Base-by-base conservation (phyloP, 2,113 vertebrate species). In the Myodes glareolus region DNA sequence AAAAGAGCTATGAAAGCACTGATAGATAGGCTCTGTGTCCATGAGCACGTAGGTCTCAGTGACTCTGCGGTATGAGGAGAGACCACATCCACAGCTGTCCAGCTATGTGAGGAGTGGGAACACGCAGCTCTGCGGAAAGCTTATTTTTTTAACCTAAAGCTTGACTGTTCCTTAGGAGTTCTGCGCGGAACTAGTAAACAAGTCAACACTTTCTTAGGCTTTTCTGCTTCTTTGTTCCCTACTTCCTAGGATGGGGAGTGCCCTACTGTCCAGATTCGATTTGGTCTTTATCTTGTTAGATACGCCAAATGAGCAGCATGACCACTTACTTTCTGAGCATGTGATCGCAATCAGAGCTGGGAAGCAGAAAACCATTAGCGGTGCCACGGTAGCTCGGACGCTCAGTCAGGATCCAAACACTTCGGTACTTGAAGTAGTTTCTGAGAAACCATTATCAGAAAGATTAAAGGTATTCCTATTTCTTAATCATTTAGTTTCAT, bases 251-350 rank as follows among this genome's bases (percentile, higher is more conserved):
- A 99, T 99, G 99, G 99, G 99, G 72, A 99, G 99, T 36, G 99
- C 99, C 21, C 98, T 99, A 7, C 98, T 99, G 58, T 99, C 99
- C 0, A 99, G 99, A 65, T 99, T 99, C 92, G 99, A 99, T 76
- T 98, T 99, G 31, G 99, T 99, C 84, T 99, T 99, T 98, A 99
- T 99, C 96, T 98, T 99, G 95, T 97, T 99, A 98, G 99, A 99
- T 96, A 99, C 99, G 4, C 99, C 99, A 0, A 99, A 99, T 2
- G 99, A 99, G 98, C 99, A 99, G 84, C 99, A 99, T 0, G 99
- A 99, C 93, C 99, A 99, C 87, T 98, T 99, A 94, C 98, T 99
- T 95, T 99, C 99, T 0, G 99, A 99, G 91, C 99, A 99, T 0
- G 99, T 99, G 94, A 99, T 99, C 99, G 99, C 99, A 1, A 98